Base-by-base conservation (phyloP, 2,113 vertebrate genomes). In the Platanista minor region DNA sequence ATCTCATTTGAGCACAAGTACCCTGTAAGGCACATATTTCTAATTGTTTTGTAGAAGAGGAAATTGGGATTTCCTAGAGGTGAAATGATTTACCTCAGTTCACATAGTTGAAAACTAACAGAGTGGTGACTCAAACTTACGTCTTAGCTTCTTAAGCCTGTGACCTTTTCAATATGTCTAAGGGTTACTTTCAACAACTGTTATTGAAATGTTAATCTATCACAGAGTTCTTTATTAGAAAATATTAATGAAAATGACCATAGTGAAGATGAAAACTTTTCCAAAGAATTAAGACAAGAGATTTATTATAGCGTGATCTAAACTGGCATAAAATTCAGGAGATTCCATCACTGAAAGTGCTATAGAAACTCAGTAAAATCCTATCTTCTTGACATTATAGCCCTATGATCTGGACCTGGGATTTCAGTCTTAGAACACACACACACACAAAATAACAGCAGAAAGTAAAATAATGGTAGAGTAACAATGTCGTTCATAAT, bases 121-220 rank as follows among this genome's bases (percentile, higher is more conserved):
- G 13, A 91, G 49, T 14, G 29, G 21, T 29, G 18, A 81, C 33
- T 87, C 41, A 69, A 62, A 36, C 20, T 5, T 52, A 57, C 0
- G 2, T 57, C 25, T 86, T 90, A 93, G 25, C 20, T 95, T 87
- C 54, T 49, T 81, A 85, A 80, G 8, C 18, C 21, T 61, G 10
- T 92, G 86, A 72, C 12, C 64, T 96, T 91, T 66, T 46, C 41
- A 54, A 10, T 21, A 17, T 25, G 14, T 20, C 74, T 82, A 49
- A 72, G 61, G 46, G 80, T 85, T 64, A 25, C 52, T 96, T 92
- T 94, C 93, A 96, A 75, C 78, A 96, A 36, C 33, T 87, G 4
- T 66, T 97, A 90, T 54, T 95, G 21, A 95, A 93, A 85, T 77
- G n/a, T 88, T 77, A 18, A 64, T 94, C 71, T 77, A 61, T 15